These are phyloP conservation scores for Chelonus insularis DNA, from an alignment of 1,140 invertebrate genomes.

Conservation along the genomic window DNA sequence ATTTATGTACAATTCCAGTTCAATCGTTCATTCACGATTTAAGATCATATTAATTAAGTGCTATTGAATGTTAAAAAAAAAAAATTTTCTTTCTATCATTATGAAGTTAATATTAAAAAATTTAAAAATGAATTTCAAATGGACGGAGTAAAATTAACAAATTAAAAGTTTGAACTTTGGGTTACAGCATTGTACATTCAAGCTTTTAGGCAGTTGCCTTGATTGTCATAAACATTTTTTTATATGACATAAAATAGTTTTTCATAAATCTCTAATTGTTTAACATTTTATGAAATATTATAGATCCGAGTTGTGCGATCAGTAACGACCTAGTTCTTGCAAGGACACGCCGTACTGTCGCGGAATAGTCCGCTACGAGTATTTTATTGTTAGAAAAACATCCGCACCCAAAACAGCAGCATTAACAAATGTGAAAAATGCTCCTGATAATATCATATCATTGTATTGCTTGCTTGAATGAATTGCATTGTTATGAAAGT, in stretches of 20 bases:
- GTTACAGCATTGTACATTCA: conserved; percentile 38
- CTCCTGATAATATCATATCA: conserved; percentile 64
- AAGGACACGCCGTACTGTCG: conserved; percentile 13
- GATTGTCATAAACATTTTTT: no score
- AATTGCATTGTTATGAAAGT: conserved; percentile 57
- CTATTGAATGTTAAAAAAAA: no score
- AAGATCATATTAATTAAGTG: no score
- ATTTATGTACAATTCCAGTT: no score
- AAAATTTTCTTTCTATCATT: no score
- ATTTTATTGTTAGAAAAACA: conserved; percentile 59
- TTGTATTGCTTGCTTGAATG: conserved; percentile 64
- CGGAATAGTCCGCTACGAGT: conserved; percentile 24
- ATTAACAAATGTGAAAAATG: conserved; percentile 63
- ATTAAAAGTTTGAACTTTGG: conserved; percentile 36
- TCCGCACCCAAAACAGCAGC: conserved; percentile 60
- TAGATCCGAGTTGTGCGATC: conserved; percentile 9
- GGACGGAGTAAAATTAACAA: conserved; percentile 29
- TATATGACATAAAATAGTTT: no score
- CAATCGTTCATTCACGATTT: no score
- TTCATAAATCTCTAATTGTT: no score
- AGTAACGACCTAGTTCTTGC: conserved; percentile 10
- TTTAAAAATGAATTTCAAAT: no score
- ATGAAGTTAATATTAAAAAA: no score
- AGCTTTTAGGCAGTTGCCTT: conserved; percentile 2
- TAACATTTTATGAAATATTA: background rate